These are phyloP conservation scores for Craterocephalus amniculus DNA, from an alignment of 2,797 vertebrate genomes.

Conservation along the genomic window DNA sequence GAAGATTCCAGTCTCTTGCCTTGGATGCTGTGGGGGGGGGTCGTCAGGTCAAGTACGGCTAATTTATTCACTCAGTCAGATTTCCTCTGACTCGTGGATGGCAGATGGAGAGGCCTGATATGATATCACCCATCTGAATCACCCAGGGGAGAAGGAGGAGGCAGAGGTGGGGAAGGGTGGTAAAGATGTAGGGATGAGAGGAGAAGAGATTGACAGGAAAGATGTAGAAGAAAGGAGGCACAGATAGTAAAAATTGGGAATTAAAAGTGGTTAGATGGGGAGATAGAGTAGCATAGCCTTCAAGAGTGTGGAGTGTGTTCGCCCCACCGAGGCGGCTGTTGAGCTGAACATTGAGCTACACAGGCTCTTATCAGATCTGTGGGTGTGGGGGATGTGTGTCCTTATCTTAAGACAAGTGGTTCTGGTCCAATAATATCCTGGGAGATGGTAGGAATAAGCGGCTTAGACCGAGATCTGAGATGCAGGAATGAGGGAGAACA, in stretches of 20 bases:
- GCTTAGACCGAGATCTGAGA: slow-evolving; percentile 80
- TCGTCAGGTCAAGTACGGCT: slow-evolving; percentile 85
- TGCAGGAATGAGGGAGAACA: slow-evolving; percentile 69
- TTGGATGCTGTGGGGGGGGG: slow-evolving; percentile 68
- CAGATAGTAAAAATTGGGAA: slow-evolving; percentile 69
- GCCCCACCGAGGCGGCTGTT: slow-evolving; percentile 57
- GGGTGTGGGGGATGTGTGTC: slow-evolving; percentile 57
- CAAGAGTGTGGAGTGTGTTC: slow-evolving; percentile 53
- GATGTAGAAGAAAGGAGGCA: slow-evolving; percentile 55
- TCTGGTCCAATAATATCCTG: slow-evolving; percentile 82
- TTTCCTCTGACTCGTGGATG: slow-evolving; percentile 81
- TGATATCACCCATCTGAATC: slow-evolving; percentile 81
- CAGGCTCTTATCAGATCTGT: slow-evolving; percentile 79
- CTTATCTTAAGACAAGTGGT: slow-evolving; percentile 86
- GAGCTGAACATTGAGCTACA: slow-evolving; percentile 74
- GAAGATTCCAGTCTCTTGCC: slow-evolving; percentile 69
- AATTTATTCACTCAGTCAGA: slow-evolving; percentile 90
- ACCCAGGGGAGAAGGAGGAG: slow-evolving; percentile 65
- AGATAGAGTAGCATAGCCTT: slow-evolving; percentile 51
- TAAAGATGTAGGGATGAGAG: slow-evolving; percentile 56
- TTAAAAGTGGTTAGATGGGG: slow-evolving; percentile 74
- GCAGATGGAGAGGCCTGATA: slow-evolving; percentile 86
- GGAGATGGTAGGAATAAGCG: slow-evolving; percentile 80
- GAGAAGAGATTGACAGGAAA: slow-evolving; percentile 66
- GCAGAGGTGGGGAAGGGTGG: slow-evolving; percentile 24